Evolutionary conservation across 2,797 vertebrate species (phyloP).

Genomic region (Oryzias sinensis): DNA sequence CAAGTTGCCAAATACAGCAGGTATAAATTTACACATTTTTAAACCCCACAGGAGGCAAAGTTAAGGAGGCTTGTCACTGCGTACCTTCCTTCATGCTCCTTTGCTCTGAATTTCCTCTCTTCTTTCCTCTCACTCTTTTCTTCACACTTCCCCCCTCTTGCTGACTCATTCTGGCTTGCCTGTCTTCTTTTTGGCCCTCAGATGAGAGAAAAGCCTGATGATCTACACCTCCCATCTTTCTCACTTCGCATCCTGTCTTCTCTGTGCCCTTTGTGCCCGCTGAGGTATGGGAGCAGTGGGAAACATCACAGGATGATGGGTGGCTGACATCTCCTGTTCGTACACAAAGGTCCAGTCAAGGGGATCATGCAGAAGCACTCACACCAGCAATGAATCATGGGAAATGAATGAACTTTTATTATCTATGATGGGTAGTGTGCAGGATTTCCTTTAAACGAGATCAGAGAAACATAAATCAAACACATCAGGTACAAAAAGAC

Average conservation of each 20-base stretch:
- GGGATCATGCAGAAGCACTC: background rate
- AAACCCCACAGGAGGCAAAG: conserved; percentile 22
- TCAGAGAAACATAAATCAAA: conserved; percentile 7
- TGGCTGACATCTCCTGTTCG: conserved; percentile 25
- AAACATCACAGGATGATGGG: conserved; percentile 28
- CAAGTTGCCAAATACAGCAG: conserved; percentile 21
- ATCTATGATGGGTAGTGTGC: background rate
- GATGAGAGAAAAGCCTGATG: conserved; percentile 32
- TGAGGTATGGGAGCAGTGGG: conserved; percentile 29
- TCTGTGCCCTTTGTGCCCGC: conserved; percentile 17
- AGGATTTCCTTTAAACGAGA: conserved; percentile 2
- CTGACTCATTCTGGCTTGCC: conserved; percentile 22
- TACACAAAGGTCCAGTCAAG: conserved; percentile 5
- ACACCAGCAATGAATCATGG: conserved; percentile 1
- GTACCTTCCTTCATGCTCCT: conserved; percentile 14
- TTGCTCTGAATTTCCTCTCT: conserved; percentile 12
- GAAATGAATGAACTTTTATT: conserved; percentile 14
- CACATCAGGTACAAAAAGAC: conserved; percentile 7
- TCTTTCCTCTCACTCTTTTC: conserved; percentile 7
- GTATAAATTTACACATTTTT: conserved; percentile 27
- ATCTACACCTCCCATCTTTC: conserved; percentile 42
- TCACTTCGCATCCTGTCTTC: conserved; percentile 18
- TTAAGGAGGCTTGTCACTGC: conserved; percentile 18
- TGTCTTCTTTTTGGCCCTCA: conserved; percentile 30
- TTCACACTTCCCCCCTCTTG: conserved; percentile 30